Evolutionary conservation across 2,113 vertebrate genomes (phyloP), one percentile per base, ranked within the genome.

Genomic region (Cromileptes altivelis): DNA sequence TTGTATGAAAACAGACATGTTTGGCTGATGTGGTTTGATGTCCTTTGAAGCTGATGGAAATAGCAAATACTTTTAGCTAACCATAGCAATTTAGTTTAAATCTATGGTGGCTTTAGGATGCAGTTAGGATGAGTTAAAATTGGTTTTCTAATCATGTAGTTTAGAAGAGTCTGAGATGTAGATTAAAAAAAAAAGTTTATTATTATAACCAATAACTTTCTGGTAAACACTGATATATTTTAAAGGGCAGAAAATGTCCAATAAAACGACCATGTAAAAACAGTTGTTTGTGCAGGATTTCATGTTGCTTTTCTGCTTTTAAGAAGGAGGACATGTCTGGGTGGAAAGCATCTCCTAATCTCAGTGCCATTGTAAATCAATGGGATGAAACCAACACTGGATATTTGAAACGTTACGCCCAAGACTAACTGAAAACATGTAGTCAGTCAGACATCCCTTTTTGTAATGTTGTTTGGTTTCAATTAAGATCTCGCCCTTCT

Each of bases 381-480:
- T 47, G 49, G 75, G 50, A 82, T 73, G n/a, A 74, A 85, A 85
- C 58, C 42, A 74, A 17, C 47, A 70, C 80, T 73, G 45, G 61
- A 79, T 78, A 76, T 67, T 81, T 85, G 23, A 82, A 58, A 89
- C 1, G 82, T 81, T 85, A 88, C 91, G 8, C 90, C 93, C 91
- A 84, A 76, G 37, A 82, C 61, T 78, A 80, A 85, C 71, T 77
- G 21, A 91, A 92, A 89, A 90, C 76, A 91, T 75, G 45, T 57
- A 88, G 61, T 67, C 62, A 78, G 70, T 60, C 75, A 70, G 42
- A 81, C 27, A 58, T 74, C 0, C 33, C 56, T 60, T 61, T 30
- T 65, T 71, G 40, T 67, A 27, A 67, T 60, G n/a, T 50, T 72
- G 23, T 70, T 76, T 85, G 70, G 64, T 77, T 86, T 85, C 37